Conservation (phyloP, 1,140 invertebrate genomes). For the Micrasema longulum region DNA sequence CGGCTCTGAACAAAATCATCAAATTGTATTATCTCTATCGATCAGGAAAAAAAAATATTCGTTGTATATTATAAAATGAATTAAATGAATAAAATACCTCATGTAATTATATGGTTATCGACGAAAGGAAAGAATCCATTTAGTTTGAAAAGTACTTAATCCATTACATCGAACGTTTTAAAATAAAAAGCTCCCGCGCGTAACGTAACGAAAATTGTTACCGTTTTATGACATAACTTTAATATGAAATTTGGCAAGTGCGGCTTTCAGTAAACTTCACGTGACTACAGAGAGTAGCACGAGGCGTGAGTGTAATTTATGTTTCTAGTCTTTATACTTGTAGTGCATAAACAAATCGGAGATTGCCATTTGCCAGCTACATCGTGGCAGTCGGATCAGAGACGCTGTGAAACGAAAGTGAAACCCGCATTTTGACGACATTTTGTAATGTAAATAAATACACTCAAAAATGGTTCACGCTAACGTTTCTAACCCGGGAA, state of each 20-base stretch:
- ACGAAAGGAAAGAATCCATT: too few species aligned
- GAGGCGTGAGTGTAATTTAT: conserved; percentile 21
- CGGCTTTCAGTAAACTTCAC: conserved; percentile 4
- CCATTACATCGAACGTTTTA: too few species aligned
- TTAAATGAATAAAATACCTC: too few species aligned
- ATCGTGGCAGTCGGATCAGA: conserved; percentile 21
- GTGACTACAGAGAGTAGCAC: neutral
- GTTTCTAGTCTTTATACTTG: neutral
- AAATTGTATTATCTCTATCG: too few species aligned
- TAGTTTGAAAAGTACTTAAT: too few species aligned
- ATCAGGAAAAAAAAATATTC: too few species aligned
- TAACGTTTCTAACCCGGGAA: too few species aligned
- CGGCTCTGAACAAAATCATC: too few species aligned
- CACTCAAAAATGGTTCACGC: too few species aligned
- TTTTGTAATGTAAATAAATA: conserved; percentile 33
- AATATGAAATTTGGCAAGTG: conserved; percentile 18
- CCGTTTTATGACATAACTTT: conserved; percentile 5
- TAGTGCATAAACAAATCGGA: neutral
- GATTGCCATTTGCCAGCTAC: neutral
- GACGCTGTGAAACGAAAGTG: conserved; percentile 27
- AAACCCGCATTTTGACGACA: conserved; percentile 21
- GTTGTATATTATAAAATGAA: too few species aligned
- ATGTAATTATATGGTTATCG: too few species aligned
- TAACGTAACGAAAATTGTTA: neutral
- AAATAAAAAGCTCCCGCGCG: neutral